Percentiles rank a stretch among this genome's conserved stretches.
Evolutionary conservation across 2,113 vertebrate species (phyloP).

Genomic region (Cottus gobio): DNA sequence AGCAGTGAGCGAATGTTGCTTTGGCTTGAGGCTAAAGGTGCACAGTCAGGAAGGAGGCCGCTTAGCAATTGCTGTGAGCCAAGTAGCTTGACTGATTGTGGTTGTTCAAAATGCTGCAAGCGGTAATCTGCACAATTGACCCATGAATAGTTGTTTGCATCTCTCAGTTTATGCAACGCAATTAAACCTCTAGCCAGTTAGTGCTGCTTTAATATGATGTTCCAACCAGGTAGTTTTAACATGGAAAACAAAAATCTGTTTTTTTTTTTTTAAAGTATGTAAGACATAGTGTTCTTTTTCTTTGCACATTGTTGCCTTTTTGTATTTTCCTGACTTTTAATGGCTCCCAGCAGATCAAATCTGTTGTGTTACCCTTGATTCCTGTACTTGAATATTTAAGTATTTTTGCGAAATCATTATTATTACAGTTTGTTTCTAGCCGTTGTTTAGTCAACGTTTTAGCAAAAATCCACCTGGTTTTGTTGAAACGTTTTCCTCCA

Average conservation of each 20-base stretch:
- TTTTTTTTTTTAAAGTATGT: not conserved
- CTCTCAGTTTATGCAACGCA: constrained; percentile 27
- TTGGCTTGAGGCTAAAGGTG: constrained; percentile 46
- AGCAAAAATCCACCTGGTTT: not conserved
- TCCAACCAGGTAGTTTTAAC: constrained; percentile 1
- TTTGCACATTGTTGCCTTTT: not conserved
- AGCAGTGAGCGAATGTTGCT: constrained; percentile 26
- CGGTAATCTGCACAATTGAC: constrained; percentile 41
- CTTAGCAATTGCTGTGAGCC: constrained; percentile 41
- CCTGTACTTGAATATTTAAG: not conserved
- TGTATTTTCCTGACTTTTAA: not conserved
- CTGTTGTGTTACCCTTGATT: not conserved
- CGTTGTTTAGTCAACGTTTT: too few relatives aligned
- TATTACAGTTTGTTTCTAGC: not conserved
- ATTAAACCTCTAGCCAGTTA: not conserved
- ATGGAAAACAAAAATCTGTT: not conserved
- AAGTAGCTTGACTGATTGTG: constrained; percentile 56
- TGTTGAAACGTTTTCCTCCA: too few relatives aligned
- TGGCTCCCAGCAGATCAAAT: not conserved
- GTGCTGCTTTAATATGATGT: constrained; percentile 16
- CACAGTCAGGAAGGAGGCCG: constrained; percentile 41
- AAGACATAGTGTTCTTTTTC: not conserved
- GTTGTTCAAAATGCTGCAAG: constrained; percentile 40
- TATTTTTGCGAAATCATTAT: not conserved
- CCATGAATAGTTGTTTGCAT: constrained; percentile 51